A percentile compares a stretch with the other conserved stretches of the same genome.
Evolutionary conservation across 2,797 vertebrate genomes (phyloP).

Genomic region (Passerculus sandwichensis): DNA sequence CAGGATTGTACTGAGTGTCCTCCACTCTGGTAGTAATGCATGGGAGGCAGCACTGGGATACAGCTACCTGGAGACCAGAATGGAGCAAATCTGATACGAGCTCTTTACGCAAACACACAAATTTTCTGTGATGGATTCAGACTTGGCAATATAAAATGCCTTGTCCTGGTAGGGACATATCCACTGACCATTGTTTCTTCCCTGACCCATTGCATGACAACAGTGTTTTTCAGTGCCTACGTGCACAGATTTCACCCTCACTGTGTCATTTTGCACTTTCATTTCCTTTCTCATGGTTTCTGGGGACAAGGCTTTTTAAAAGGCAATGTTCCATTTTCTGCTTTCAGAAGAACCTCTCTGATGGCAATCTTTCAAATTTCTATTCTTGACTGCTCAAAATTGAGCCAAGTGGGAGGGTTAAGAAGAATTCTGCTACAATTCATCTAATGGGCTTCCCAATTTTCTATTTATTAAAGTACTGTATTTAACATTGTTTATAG

Average conservation of each 20-base stretch:
- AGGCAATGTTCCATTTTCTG: not conserved
- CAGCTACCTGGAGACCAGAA: not conserved
- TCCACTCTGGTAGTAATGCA: not conserved
- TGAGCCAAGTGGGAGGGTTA: not conserved
- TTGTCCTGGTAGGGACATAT: not conserved
- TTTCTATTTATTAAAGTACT: not conserved
- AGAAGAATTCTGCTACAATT: not conserved
- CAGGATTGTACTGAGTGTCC: not conserved
- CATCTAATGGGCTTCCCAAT: not conserved
- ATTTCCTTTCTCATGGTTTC: conserved; percentile 6
- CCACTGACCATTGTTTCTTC: not conserved
- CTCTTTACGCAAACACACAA: accelerated
- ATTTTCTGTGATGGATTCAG: not conserved
- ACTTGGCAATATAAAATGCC: not conserved
- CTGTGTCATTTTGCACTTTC: not conserved
- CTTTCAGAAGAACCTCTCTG: conserved; percentile 1
- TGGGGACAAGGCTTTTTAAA: not conserved
- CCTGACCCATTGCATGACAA: not conserved
- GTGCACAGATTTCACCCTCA: not conserved
- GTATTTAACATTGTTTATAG: not conserved
- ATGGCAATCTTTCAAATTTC: not conserved
- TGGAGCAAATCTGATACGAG: not conserved
- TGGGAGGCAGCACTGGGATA: not conserved
- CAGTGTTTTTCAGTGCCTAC: not conserved
- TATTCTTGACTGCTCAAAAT: not conserved